A percentile compares a stretch with the other conserved stretches of the same genome.
These are phyloP conservation scores for Cheirogaleus medius DNA, from an alignment of 2,113 vertebrate species.

Conservation along the genomic window DNA sequence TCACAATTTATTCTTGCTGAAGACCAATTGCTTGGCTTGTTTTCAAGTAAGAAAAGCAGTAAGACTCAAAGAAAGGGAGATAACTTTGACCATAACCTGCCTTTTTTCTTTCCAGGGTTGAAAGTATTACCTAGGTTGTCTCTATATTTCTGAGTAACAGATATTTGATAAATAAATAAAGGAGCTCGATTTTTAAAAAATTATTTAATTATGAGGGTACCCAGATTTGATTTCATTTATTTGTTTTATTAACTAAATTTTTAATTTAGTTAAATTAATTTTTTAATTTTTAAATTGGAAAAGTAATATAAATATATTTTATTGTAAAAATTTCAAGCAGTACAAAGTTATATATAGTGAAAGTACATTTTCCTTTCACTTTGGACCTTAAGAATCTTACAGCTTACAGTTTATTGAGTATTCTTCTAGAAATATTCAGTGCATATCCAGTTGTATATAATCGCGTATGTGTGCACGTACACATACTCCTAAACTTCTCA, in stretches of 20 bases:
- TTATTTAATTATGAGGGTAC: neutral
- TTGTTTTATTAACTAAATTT: neutral
- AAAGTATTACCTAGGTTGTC: neutral
- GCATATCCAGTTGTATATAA: neutral
- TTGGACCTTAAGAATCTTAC: neutral
- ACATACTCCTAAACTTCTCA: neutral
- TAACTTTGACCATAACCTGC: neutral
- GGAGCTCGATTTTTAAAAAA: neutral
- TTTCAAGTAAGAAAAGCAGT: constrained; percentile 34
- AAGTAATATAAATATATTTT: constrained; percentile 17
- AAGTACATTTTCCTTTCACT: neutral
- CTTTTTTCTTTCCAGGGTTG: constrained; percentile 12
- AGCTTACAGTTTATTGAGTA: neutral
- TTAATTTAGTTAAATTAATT: neutral
- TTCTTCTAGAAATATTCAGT: neutral
- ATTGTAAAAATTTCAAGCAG: neutral
- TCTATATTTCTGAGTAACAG: neutral
- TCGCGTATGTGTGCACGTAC: neutral
- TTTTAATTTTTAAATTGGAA: neutral
- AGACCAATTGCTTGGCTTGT: constrained; percentile 4
- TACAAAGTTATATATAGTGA: neutral
- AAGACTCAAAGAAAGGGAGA: constrained; percentile 24
- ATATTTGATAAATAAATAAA: neutral
- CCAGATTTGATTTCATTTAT: neutral
- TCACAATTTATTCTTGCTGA: neutral